Evolutionary conservation across 2,113 vertebrate genomes (phyloP).

Genomic region (Siphamia tubifer): DNA sequence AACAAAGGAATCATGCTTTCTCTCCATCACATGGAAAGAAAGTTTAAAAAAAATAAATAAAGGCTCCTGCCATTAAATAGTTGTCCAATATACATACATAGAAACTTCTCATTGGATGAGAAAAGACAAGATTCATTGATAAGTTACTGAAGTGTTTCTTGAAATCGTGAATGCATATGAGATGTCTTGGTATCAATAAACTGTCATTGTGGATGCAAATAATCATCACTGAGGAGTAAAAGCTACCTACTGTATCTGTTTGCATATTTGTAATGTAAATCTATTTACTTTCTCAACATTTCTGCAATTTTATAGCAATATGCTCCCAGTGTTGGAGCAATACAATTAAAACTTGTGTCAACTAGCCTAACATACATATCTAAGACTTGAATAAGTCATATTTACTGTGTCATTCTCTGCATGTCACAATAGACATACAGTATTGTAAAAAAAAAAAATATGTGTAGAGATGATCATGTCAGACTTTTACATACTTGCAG

Average conservation of each 20-base stretch:
- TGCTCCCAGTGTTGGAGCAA: slow-evolving; percentile 60
- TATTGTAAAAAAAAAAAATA: slow-evolving; percentile 63
- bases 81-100: slow-evolving; percentile 28
- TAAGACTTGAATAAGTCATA: slow-evolving; percentile 78
- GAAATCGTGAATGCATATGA: slow-evolving; percentile 73
- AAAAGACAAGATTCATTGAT: slow-evolving; percentile 39
- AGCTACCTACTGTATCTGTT: slow-evolving; percentile 78
- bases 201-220: slow-evolving; percentile 77
- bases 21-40: slow-evolving; percentile 32
- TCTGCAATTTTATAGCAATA: slow-evolving; percentile 81
- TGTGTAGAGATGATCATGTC: slow-evolving; percentile 73
- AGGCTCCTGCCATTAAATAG: not conserved
- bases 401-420: slow-evolving; percentile 80
- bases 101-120: slow-evolving; percentile 47
- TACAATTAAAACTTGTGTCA: slow-evolving; percentile 74
- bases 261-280: slow-evolving; percentile 77
- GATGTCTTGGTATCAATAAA: slow-evolving; percentile 73
- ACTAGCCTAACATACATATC: slow-evolving; percentile 80
- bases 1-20: slow-evolving; percentile 48
- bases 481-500: slow-evolving; percentile 63
- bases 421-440: slow-evolving; percentile 78
- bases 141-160: slow-evolving; percentile 69
- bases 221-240: slow-evolving; percentile 70
- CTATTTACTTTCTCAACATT: slow-evolving; percentile 74
- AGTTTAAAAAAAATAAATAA: too few species aligned